These are phyloP conservation scores for Pseudomyrmex cubaensis DNA, from an alignment of 1,140 invertebrate genomes.

Conservation along the genomic window DNA sequence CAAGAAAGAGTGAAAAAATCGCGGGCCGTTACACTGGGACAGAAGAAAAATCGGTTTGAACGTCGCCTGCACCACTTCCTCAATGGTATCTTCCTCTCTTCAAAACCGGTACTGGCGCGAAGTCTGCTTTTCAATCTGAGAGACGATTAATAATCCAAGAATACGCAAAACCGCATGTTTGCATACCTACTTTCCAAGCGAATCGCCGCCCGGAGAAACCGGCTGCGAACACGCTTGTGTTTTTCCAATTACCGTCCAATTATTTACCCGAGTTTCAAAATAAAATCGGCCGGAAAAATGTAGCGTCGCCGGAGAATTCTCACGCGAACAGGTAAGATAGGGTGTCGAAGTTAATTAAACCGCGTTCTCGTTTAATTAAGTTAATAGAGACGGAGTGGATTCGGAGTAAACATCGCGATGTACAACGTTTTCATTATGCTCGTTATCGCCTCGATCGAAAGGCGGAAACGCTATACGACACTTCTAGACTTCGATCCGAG, in stretches of 20 bases:
- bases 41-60: conserved; percentile 30
- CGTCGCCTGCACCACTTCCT: conserved; percentile 68
- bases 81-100: conserved; percentile 63
- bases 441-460: background rate
- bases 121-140: conserved; percentile 75
- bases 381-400: background rate
- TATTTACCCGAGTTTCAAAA: conserved; percentile 16
- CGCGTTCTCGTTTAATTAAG: conserved; percentile 15
- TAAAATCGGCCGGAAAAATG: conserved; percentile 9
- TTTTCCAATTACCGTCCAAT: conserved; percentile 21
- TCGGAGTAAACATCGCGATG: background rate
- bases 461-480: background rate
- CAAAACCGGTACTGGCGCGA: conserved; percentile 76
- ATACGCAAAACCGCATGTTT: conserved; percentile 71
- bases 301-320: conserved; percentile 10
- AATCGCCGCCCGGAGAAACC: conserved; percentile 61
- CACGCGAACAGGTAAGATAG: background rate
- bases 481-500: background rate
- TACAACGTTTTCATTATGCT: background rate
- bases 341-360: background rate
- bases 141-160: conserved; percentile 79
- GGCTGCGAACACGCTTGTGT: background rate
- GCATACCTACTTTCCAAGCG: conserved; percentile 66
- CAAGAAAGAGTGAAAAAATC: conserved; percentile 1
- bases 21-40: conserved; percentile 15